Conservation (phyloP, 2,797 vertebrate genomes). For the Darevskia nairensis region DNA sequence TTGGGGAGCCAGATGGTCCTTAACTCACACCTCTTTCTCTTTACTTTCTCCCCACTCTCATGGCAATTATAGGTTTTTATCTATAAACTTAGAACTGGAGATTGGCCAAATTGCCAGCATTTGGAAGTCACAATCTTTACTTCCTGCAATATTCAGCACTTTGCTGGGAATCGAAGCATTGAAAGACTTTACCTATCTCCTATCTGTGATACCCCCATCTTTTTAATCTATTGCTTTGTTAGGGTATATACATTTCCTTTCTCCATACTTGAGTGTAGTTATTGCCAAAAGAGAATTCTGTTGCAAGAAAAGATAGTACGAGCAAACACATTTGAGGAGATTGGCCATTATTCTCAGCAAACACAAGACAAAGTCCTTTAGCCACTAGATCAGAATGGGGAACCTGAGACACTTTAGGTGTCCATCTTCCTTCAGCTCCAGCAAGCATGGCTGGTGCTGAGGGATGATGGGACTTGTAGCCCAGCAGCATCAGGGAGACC, state of each 20-base stretch:
- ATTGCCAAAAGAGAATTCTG: neutral
- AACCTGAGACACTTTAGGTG: neutral
- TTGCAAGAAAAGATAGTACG: neutral
- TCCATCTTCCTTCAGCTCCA: neutral
- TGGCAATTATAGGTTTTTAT: neutral
- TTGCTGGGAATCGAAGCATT: constrained; percentile 21
- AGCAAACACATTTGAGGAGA: neutral
- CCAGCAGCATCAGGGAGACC: too few species aligned
- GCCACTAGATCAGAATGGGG: neutral
- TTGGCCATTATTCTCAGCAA: neutral
- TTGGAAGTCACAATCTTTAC: neutral
- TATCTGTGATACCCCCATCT: neutral
- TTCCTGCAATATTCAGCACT: neutral
- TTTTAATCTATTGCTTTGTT: neutral
- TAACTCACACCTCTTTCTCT: neutral
- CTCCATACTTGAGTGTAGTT: neutral
- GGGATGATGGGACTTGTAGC: neutral
- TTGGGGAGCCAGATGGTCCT: constrained; percentile 24
- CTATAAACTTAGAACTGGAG: constrained; percentile 25
- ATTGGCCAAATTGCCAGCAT: constrained; percentile 14
- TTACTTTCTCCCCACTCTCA: neutral
- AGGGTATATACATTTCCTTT: neutral
- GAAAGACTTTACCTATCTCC: constrained; percentile 1
- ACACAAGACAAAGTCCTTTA: neutral
- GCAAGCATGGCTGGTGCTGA: too few species aligned